Evolutionary conservation across 2,797 vertebrate genomes (phyloP).

Genomic region (Acrocephalus scirpaceus): DNA sequence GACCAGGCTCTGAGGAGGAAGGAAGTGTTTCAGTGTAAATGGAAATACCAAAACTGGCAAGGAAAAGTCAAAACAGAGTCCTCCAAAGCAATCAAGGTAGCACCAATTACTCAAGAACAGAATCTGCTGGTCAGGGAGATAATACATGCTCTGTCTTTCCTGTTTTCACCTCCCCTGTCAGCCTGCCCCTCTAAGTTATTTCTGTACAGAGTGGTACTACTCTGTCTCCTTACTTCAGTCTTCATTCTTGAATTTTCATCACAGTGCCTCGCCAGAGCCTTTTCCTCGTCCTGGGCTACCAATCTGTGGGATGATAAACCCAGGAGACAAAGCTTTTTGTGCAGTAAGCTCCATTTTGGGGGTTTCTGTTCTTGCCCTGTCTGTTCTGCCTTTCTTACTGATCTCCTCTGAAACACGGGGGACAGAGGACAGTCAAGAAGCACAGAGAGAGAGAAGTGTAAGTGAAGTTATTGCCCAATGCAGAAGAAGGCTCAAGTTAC

Average conservation of each 20-base stretch:
- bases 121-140: background rate
- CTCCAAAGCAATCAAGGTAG: background rate
- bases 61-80: background rate
- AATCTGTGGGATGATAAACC: background rate
- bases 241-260: background rate
- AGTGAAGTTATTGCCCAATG: constrained; percentile 21
- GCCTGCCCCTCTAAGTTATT: background rate
- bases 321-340: background rate
- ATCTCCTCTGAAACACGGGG: background rate
- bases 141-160: background rate
- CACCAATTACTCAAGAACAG: background rate
- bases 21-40: background rate
- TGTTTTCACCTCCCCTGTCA: background rate
- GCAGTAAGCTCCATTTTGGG: background rate
- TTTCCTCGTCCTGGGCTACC: background rate
- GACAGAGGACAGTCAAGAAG: background rate
- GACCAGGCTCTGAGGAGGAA: background rate
- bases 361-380: background rate
- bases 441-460: background rate
- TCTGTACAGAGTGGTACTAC: background rate
- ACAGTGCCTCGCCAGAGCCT: background rate
- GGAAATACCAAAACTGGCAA: background rate
- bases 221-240: background rate
- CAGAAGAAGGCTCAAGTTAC: background rate
- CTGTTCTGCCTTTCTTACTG: background rate